Base-by-base conservation (phyloP, 2,113 vertebrate genomes). In the Neomonachus schauinslandi region DNA sequence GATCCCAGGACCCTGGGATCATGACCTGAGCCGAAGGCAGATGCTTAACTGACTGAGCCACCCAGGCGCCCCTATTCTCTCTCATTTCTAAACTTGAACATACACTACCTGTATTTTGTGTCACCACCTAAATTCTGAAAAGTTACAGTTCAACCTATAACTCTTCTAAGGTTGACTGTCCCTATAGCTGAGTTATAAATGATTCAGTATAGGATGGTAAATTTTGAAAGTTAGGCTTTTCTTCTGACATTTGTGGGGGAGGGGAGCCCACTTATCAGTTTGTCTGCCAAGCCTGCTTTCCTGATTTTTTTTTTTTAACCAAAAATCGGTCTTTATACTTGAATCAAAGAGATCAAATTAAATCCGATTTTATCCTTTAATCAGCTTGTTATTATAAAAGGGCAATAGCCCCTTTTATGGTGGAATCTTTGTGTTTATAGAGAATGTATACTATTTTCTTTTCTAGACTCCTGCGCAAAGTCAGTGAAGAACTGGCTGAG, bases 401-500 rank as follows among this genome's bases (percentile, higher is more conserved):
- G 99, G 99, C 96, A 90, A 97, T 94, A 14, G 10, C 26, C 96
- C 22, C 21, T 28, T 84, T 80, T 83, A 24, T 51, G 1, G n/a
- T 28, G 31, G 22, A 76, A 57, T 28, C 8, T 19, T 42, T 93
- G 49, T 21, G 6, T 83, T 84, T 81, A 21, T 61, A 19, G 15
- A 4, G 16, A 71, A 15, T 61, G 6, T 74, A 82, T 93, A 15
- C 3, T 0, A 28, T 26, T 89, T 91, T 88, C 95, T 14, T 97
- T 57, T 98, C 53, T 94, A 99, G 99, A 80, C 99, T 99, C 10
- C 98, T 99, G 55, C 99, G 99, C 51, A 93, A 98, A 2, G 99
- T 99, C 89, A 99, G 99, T 97, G 76, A 98, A 89, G 99, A 99
- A 28, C 99, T 99, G 28, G 99, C 99, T 1, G 99, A 99, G 96